These are phyloP conservation scores for Myopa tessellatipennis DNA, from an alignment of 2,888 invertebrate genomes.

Conservation along the genomic window DNA sequence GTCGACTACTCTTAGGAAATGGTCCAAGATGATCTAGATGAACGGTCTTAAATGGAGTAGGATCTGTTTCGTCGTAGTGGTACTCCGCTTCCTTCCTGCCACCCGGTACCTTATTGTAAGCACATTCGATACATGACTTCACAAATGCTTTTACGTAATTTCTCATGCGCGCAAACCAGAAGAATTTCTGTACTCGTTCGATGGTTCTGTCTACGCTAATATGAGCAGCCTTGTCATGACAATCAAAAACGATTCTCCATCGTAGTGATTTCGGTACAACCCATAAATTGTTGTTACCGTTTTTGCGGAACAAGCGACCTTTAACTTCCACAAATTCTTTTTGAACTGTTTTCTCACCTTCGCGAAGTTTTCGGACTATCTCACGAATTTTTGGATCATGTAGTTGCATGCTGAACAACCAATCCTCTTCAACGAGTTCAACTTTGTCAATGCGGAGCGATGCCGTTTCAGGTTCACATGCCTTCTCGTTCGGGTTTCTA, in stretches of 20 bases:
- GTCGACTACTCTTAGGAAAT: conserved; percentile 10
- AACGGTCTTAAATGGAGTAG: conserved; percentile 19
- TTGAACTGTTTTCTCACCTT: too few species aligned
- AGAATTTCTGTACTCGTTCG: not conserved
- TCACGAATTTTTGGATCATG: too few species aligned
- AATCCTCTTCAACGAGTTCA: conserved; percentile 32
- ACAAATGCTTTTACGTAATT: conserved; percentile 32
- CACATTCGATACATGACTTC: conserved; percentile 28
- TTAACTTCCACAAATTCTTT: conserved; percentile 34
- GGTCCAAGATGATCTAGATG: conserved; percentile 16
- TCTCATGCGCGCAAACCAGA: conserved; percentile 37
- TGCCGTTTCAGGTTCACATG: not conserved
- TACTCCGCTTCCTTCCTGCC: conserved; percentile 30
- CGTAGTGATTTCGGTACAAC: conserved; percentile 39
- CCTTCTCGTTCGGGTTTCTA: not conserved
- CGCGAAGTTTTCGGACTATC: too few species aligned
- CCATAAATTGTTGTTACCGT: conserved; percentile 23
- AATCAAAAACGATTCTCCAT: conserved; percentile 20
- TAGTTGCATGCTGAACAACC: conserved; percentile 33
- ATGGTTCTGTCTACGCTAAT: conserved; percentile 27
- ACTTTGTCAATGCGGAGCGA: conserved; percentile 17
- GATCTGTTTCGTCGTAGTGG: conserved; percentile 27
- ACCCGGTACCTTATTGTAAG: conserved; percentile 17
- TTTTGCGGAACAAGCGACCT: conserved; percentile 37
- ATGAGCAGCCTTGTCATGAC: conserved; percentile 35